These are phyloP conservation scores for Acanthornis magna DNA, from an alignment of 2,797 vertebrate genomes.

Conservation along the genomic window DNA sequence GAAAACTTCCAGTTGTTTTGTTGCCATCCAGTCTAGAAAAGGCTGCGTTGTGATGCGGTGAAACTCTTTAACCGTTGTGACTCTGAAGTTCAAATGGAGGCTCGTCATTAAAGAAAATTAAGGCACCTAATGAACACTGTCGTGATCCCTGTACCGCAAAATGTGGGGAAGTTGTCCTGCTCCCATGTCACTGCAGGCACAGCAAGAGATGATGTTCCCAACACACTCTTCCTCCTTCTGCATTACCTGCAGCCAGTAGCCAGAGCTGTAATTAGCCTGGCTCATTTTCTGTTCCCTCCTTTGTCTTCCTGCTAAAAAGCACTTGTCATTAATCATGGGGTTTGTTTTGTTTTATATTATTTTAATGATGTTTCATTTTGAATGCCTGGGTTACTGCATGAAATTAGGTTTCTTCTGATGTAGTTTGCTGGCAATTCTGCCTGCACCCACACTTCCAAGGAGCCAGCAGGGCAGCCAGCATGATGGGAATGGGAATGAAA, in stretches of 20 bases:
- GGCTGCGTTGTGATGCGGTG: rapidly evolving
- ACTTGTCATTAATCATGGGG: constrained; percentile 9
- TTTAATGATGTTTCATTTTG: constrained; percentile 19
- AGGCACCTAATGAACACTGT: neutral
- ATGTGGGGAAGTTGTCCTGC: neutral
- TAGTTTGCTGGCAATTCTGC: neutral
- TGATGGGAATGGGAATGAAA: neutral
- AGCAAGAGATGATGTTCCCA: neutral
- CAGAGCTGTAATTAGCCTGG: constrained; percentile 41
- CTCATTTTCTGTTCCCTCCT: constrained; percentile 32
- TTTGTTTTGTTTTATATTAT: constrained; percentile 32
- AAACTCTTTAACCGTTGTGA: neutral
- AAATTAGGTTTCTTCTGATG: neutral
- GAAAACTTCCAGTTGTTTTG: neutral
- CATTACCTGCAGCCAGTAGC: constrained; percentile 35
- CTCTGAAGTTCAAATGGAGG: neutral
- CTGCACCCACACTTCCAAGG: neutral
- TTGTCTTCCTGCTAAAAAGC: constrained; percentile 44
- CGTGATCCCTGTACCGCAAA: neutral
- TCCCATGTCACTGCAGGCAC: neutral
- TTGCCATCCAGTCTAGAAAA: neutral
- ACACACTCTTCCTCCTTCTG: neutral
- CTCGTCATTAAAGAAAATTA: neutral
- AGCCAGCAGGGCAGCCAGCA: neutral
- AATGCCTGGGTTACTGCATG: neutral